These are phyloP conservation scores for Alces alces DNA, from an alignment of 2,113 vertebrate genomes.

Conservation along the genomic window DNA sequence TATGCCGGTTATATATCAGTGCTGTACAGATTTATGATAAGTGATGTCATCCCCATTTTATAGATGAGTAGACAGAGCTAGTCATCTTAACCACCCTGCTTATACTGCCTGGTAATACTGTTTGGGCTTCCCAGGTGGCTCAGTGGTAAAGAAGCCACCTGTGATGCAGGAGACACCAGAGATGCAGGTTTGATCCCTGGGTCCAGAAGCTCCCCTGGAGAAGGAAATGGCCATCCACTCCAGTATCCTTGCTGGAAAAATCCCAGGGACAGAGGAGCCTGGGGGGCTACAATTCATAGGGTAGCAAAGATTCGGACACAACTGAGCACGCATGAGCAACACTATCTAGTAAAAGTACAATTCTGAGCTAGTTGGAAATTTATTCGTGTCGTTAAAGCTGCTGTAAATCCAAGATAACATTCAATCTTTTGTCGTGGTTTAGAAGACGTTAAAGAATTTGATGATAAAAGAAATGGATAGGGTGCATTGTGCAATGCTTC, in stretches of 20 bases:
- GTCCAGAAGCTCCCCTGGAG: not conserved
- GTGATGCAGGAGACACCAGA: not conserved
- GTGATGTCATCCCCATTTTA: not conserved
- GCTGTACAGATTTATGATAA: not conserved
- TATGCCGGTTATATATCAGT: not conserved
- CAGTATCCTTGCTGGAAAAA: not conserved
- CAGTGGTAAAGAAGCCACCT: not conserved
- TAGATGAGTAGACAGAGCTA: not conserved
- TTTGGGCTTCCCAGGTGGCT: not conserved
- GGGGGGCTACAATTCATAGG: not conserved
- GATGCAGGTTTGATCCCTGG: not conserved
- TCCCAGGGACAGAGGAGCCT: not conserved
- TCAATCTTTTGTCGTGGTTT: not conserved
- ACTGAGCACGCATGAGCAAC: not conserved
- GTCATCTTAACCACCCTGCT: not conserved
- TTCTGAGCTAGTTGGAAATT: not conserved
- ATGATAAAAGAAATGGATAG: not conserved
- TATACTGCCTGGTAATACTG: not conserved
- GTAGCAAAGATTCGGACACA: not conserved
- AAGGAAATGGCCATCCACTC: not conserved
- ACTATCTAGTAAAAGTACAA: not conserved
- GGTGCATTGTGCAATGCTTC: not conserved
- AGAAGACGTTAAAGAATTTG: conserved; percentile 2
- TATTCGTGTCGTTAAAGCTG: not conserved
- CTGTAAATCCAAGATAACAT: not conserved